Base-by-base conservation (phyloP, 2,888 invertebrate species). In the Germaria angustata region DNA sequence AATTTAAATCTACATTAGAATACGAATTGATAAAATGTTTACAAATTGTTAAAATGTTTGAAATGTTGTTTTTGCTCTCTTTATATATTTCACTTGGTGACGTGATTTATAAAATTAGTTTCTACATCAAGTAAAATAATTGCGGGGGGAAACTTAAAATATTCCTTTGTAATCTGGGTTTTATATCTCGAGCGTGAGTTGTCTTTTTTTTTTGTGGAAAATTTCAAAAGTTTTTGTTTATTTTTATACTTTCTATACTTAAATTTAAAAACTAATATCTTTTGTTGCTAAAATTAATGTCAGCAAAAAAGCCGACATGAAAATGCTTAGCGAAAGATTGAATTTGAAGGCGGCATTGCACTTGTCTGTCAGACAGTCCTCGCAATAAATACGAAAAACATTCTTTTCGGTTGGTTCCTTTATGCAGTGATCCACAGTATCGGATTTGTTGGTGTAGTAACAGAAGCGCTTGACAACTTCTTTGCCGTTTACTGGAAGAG, bases 371-470 rank as follows among this genome's bases (percentile, higher is more conserved):
- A 87, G 84, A 73, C 90, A 90, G 82, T 90, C 90, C 80, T 88
- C 85, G 63, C 90, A 90, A 80, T 88, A 90, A 76, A 88, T 84
- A 53, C 88, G 88, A 9, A 81, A 84, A 7, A 89, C 88, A 82
- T 86, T 90, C 75, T 88, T 89, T 80, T 90, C 90, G 41, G 88
- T 87, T 24, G 88, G 85, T 55, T 89, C 85, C 28, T 81, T 69
- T 34, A 86, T 87, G 85, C 90, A 90, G 28, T 87, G 85, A 34
- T 88, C 86, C 63, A 90, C 72, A 0, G 88, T 86, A 81, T 90
- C 90, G 17, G 90, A 88, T 68, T 90, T 89, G 77, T 90, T 90
- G 85, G 90, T 90, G 81, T 89, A 91, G 84, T 90, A 90, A 72
- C 90, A 90, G 83, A 89, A 90, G 22, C 90, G 90, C 66, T 90